A percentile compares a stretch with the other conserved stretches of the same genome.
phyloP scores from a whole-genome alignment of 2,888 invertebrate species.

The Platycheirus albimanus region DNA sequence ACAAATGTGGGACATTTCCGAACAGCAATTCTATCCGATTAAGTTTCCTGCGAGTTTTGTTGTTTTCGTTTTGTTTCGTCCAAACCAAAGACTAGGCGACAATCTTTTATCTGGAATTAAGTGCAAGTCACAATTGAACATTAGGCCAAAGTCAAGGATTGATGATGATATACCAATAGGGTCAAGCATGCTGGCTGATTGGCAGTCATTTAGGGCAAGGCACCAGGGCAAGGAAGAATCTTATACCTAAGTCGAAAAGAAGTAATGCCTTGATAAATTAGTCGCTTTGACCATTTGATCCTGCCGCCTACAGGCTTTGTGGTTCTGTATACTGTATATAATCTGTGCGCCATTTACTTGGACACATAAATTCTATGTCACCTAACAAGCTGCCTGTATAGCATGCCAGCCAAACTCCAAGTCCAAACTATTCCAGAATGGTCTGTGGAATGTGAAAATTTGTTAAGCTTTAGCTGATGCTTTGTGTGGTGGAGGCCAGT shows the following conservation, averaged over 20 bases:
- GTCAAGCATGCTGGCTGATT: constrained; percentile 48
- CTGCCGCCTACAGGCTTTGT: constrained; percentile 63
- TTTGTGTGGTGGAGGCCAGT: constrained; percentile 41
- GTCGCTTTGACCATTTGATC: constrained; percentile 67
- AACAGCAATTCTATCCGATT: constrained; percentile 37
- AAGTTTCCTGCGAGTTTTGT: constrained; percentile 4
- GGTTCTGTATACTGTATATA: constrained; percentile 33
- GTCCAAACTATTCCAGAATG: constrained; percentile 32
- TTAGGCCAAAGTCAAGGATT: constrained; percentile 38
- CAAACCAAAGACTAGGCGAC: constrained; percentile 29
- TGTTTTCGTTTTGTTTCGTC: not conserved
- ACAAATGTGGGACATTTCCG: constrained; percentile 60
- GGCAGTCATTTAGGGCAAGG: constrained; percentile 49
- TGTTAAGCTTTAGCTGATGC: constrained; percentile 43
- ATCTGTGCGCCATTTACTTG: constrained; percentile 54
- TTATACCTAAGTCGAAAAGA: constrained; percentile 19
- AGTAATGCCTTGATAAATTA: constrained; percentile 48
- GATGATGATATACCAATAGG: constrained; percentile 51
- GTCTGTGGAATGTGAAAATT: constrained; percentile 56
- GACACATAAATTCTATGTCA: constrained; percentile 67
- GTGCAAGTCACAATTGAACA: constrained; percentile 32
- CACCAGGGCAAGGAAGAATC: constrained; percentile 42
- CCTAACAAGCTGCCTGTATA: constrained; percentile 59
- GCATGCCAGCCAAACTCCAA: constrained; percentile 6
- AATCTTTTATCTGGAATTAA: constrained; percentile 49